Percentiles rank a stretch among this genome's conserved stretches.
Evolutionary conservation across 2,888 invertebrate genomes (phyloP).

Genomic region (Athalia circularis): DNA sequence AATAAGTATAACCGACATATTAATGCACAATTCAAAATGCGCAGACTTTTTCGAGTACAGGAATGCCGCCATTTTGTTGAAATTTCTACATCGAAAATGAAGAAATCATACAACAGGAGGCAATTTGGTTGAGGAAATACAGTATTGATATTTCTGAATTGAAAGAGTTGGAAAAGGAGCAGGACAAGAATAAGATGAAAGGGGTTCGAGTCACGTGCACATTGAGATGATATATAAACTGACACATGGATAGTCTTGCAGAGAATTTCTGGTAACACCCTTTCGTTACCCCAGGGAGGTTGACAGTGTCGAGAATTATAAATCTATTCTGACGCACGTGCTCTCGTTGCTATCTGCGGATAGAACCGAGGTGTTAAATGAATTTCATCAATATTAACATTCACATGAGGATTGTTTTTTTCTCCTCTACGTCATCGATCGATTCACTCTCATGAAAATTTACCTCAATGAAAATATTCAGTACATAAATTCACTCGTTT

Average conservation of each 20-base stretch:
- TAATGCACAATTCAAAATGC: too few relatives aligned
- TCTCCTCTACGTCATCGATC: too few relatives aligned
- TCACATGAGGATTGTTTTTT: too few relatives aligned
- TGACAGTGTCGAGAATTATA: conserved; percentile 27
- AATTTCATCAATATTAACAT: too few relatives aligned
- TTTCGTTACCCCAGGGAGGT: not conserved
- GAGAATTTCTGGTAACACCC: not conserved
- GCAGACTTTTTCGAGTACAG: too few relatives aligned
- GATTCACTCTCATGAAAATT: too few relatives aligned
- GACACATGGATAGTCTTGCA: not conserved
- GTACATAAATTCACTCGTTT: too few relatives aligned
- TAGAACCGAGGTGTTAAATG: too few relatives aligned
- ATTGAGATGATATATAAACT: conserved; percentile 28
- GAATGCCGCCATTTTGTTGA: not conserved
- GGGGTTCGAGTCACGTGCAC: conserved; percentile 10
- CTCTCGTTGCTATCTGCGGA: not conserved
- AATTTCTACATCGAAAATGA: not conserved
- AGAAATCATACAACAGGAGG: too few relatives aligned
- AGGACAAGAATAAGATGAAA: not conserved
- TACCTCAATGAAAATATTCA: too few relatives aligned
- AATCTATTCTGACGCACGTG: conserved; percentile 31
- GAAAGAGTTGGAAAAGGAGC: not conserved
- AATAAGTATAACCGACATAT: too few relatives aligned
- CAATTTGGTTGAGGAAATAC: not conserved
- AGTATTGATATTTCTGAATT: not conserved